These are phyloP conservation scores for Xylocampa areola DNA, from an alignment of 2,888 invertebrate genomes.

Conservation along the genomic window DNA sequence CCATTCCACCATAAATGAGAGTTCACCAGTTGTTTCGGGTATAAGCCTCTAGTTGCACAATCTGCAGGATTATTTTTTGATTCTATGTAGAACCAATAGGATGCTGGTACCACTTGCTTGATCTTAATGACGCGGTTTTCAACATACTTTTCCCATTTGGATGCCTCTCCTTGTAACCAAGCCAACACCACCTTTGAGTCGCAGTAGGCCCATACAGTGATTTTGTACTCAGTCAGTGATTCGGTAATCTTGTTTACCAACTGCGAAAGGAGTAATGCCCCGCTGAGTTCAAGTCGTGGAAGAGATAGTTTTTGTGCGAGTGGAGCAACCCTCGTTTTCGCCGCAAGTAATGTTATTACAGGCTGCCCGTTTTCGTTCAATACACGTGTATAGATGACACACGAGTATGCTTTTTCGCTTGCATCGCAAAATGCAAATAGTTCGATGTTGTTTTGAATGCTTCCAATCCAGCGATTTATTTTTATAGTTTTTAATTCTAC, in stretches of 20 bases:
- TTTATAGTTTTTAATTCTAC: not conserved
- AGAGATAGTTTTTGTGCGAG: conserved; percentile 31
- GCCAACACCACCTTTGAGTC: conserved; percentile 42
- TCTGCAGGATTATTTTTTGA: conserved; percentile 57
- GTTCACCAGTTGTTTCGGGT: conserved; percentile 27
- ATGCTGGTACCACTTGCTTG: conserved; percentile 16
- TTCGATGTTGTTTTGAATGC: conserved; percentile 19
- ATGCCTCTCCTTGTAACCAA: conserved; percentile 31
- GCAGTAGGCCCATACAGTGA: conserved; percentile 29
- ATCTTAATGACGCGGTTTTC: conserved; percentile 42
- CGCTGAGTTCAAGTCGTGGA: conserved; percentile 46
- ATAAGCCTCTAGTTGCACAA: conserved; percentile 54
- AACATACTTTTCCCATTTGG: conserved; percentile 31
- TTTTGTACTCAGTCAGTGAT: not conserved
- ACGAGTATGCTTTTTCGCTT: conserved; percentile 45
- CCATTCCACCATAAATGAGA: conserved; percentile 41
- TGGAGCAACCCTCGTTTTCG: conserved; percentile 48
- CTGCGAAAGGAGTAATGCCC: conserved; percentile 33
- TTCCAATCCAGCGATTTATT: conserved; percentile 28
- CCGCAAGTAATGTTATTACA: conserved; percentile 22
- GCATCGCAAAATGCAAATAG: conserved; percentile 50
- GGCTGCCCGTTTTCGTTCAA: conserved; percentile 10
- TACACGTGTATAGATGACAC: conserved; percentile 30
- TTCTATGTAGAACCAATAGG: conserved; percentile 32
- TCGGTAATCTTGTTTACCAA: conserved; percentile 27